Evolutionary conservation across 2,797 vertebrate species (phyloP).

Genomic region (Mallotus villosus): DNA sequence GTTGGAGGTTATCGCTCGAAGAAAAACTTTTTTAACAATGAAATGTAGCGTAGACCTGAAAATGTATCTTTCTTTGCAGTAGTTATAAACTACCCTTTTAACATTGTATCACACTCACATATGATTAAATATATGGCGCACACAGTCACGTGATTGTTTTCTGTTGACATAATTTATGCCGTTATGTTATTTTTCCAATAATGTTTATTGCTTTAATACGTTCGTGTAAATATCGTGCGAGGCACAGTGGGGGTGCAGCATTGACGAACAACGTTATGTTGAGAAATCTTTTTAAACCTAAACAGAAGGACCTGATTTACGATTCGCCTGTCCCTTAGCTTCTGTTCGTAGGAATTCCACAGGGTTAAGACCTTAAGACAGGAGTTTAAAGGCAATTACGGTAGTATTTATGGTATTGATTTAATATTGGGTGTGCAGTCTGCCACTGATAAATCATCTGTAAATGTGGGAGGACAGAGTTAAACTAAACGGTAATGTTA

Average conservation of each 20-base stretch:
- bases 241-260: background rate
- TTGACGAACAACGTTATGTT: background rate
- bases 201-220: background rate
- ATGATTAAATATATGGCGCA: background rate
- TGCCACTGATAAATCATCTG: slow-evolving; percentile 39
- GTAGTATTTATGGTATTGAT: slow-evolving; percentile 46
- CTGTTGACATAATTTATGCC: no score
- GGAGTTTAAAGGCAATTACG: slow-evolving; percentile 40
- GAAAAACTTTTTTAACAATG: background rate
- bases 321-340: slow-evolving; percentile 10
- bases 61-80: no score
- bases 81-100: background rate
- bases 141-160: no score
- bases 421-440: slow-evolving; percentile 30
- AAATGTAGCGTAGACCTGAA: background rate
- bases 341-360: slow-evolving; percentile 26
- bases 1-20: background rate
- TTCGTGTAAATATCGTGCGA: background rate
- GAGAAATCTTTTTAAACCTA: background rate
- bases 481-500: slow-evolving; percentile 11
- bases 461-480: slow-evolving; percentile 15
- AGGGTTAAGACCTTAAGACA: slow-evolving; percentile 8
- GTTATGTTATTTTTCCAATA: background rate
- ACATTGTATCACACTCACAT: background rate
- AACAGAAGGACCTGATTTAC: slow-evolving; percentile 20